Evolutionary conservation across 2,888 invertebrate genomes (phyloP), one percentile per base, ranked within the genome.

Genomic region (Drosophila affinis): DNA sequence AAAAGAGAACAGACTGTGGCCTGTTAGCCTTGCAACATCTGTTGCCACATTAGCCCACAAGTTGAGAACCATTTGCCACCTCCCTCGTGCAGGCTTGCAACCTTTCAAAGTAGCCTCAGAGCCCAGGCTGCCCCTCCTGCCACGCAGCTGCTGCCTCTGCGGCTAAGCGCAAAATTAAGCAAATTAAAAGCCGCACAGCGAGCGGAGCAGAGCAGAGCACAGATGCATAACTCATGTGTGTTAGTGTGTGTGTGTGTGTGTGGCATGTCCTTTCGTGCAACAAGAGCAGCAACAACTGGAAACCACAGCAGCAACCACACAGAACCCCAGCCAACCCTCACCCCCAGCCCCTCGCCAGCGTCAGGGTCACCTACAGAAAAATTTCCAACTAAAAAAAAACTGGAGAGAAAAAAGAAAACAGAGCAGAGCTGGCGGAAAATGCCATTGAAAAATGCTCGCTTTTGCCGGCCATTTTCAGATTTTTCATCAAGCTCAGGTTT

Each of bases 111-210:
- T 39, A 39, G 39, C 39, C 39, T 39, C n/a, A 39, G n/a, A n/a
- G 39, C 7, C 27, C 6, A 6, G 5, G 0, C 5, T 34, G 10
- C 34, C 21, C 21, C 21, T 3, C 21, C 34, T 34, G 34, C 34
- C 34, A 34, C 34, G 34, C 34, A 12, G 34, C 34, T 34, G 39
- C 14, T 39, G 57, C 64, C 79, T 72, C 72, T 79, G 77, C 56
- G 88, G 81, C 84, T 88, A 77, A 88, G 88, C 87, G 78, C 81
- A 83, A 88, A 85, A 85, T 85, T 85, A 85, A 88, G 85, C 88
- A 88, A 85, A 85, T 85, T 88, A 85, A 88, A 88, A 86, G 77
- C 88, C 83, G 62, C 88, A 86, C 70, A 68, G 70, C 70, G 72
- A 21, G 21, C 21, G 3, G 21, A 21, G 21, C 21, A 75, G 69